Evolutionary conservation across 2,113 vertebrate species (phyloP), one percentile per base, ranked within the genome.

Genomic region (Muscicapa adusta): DNA sequence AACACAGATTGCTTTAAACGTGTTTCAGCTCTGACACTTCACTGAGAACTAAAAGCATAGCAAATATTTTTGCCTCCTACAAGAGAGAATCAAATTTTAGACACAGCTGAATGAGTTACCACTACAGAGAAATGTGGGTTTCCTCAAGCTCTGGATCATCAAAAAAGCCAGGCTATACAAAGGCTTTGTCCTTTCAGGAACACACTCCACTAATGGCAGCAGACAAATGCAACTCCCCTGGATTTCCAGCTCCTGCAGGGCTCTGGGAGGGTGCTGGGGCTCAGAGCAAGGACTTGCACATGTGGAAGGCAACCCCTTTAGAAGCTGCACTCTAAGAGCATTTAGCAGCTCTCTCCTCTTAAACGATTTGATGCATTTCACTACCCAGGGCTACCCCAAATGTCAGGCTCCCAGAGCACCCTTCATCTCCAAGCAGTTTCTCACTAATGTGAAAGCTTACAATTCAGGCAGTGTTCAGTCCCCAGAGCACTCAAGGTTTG

Each of bases 61-160:
- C 67, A 94, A 96, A 75, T 66, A 83, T 72, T 94, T 94, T 56
- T 85, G 72, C 82, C 88, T 89, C 38, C 66, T 90, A 61, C 62
- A 93, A 78, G 62, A 85, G 6, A 68, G 48, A 83, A 94, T 70
- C 66, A 68, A 10, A 53, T 93, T 84, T 89, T 67, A 91, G 88
- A 75, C 43, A n/a, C 57, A 76, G 90, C 31, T 81, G 58, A 91
- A 62, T 29, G 42, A 95, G 75, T 58, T 85, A 50, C 54, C 82
- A 85, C 88, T 79, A 82, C 66, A 85, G 40, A 91, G 72, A 19
- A 76, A 61, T 3, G 42, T 15, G 54, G 50, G 45, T 68, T 89
- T 92, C 72, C 79, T 83, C 75, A 43, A 82, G 91, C 66, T 72
- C 53, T 5, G 62, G 65, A 50, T 79, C 72, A 60, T 51, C 40